Conservation (phyloP, 2,888 invertebrate species). For the Serripes groenlandicus region DNA sequence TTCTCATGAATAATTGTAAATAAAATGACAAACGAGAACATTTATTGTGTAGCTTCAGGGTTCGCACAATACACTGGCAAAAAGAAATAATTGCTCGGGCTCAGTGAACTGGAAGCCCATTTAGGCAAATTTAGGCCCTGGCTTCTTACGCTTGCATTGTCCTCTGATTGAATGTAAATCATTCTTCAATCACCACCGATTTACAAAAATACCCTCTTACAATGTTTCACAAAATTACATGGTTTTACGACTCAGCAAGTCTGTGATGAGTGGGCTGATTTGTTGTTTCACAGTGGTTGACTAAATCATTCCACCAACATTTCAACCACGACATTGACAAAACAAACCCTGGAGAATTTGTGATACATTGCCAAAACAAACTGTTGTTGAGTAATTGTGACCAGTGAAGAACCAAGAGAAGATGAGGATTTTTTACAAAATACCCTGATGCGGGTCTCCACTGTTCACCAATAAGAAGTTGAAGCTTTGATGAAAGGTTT, state of each 20-base stretch:
- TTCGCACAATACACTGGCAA: conserved; percentile 9
- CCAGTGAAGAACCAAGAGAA: too few species aligned
- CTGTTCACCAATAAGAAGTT: too few species aligned
- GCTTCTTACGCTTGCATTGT: conserved; percentile 37
- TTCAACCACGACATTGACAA: conserved; percentile 3
- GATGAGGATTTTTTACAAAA: too few species aligned
- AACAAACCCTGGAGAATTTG: background rate
- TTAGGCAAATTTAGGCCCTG: conserved; percentile 23
- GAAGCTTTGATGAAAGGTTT: too few species aligned
- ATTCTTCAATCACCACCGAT: conserved; percentile 18
- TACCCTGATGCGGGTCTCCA: too few species aligned
- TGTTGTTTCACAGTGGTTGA: conserved; percentile 4
- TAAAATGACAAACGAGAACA: conserved; percentile 20
- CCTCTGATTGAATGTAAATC: conserved; percentile 40
- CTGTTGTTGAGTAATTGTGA: too few species aligned
- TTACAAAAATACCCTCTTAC: background rate
- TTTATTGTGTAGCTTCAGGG: conserved; percentile 17
- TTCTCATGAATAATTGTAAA: conserved; percentile 7
- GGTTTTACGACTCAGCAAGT: conserved; percentile 24
- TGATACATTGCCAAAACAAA: too few species aligned
- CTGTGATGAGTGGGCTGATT: conserved; percentile 16
- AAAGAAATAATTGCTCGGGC: conserved; percentile 19
- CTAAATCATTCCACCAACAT: background rate
- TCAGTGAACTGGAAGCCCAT: conserved; percentile 19
- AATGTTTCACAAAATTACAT: conserved; percentile 25